phyloP scores from a whole-genome alignment of 2,113 vertebrate genomes.

The Ageneiosus marmoratus region DNA sequence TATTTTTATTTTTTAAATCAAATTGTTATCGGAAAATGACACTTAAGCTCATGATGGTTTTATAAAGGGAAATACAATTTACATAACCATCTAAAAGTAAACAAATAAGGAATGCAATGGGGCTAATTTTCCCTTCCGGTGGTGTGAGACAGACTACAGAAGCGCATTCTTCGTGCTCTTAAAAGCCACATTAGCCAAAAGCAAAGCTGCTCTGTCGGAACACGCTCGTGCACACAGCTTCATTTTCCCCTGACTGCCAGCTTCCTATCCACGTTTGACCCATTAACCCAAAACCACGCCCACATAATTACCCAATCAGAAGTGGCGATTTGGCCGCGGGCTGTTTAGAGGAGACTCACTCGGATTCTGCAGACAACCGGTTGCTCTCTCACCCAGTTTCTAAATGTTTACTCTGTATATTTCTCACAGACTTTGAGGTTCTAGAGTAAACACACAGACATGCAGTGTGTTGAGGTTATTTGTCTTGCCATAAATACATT shows the following conservation, averaged over 20 bases:
- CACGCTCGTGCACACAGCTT: constrained; percentile 57
- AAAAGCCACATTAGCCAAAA: constrained; percentile 9
- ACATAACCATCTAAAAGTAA: neutral
- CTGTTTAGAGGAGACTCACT: constrained; percentile 63
- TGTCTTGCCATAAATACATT: no score
- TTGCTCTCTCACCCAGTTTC: neutral
- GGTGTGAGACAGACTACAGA: neutral
- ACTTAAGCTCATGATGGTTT: neutral
- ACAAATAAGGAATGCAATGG: neutral
- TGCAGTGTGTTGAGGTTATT: no score
- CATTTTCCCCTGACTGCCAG: constrained; percentile 54
- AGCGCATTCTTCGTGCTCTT: constrained; percentile 4
- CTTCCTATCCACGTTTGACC: constrained; percentile 63
- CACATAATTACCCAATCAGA: constrained; percentile 75
- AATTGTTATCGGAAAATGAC: neutral
- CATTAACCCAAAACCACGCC: constrained; percentile 73
- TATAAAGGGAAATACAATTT: neutral
- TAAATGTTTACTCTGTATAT: no score
- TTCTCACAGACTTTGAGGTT: no score
- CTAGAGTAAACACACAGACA: no score
- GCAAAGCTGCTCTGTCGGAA: constrained; percentile 31
- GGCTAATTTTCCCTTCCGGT: neutral
- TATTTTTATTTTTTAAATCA: neutral
- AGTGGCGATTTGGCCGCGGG: constrained; percentile 69
- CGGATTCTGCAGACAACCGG: constrained; percentile 49